A percentile compares a stretch with the other conserved stretches of the same genome.
Conservation (phyloP, 2,797 vertebrate species). For the Strix occidentalis region DNA sequence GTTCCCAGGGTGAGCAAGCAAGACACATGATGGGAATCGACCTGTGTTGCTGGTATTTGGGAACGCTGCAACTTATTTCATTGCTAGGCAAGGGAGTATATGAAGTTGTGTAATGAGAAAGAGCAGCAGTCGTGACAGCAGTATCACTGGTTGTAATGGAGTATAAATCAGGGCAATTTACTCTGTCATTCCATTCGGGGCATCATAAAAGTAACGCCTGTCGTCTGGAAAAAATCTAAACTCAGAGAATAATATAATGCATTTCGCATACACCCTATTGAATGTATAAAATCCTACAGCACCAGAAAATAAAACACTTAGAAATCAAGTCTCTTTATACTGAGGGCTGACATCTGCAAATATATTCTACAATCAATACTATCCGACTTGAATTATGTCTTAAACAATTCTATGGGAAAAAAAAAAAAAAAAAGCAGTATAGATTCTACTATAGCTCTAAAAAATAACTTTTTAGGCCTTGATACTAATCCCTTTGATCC, state of each 20-base stretch:
- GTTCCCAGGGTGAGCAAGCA: conserved; percentile 42
- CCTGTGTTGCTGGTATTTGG: not conserved
- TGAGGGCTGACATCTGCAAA: conserved; percentile 35
- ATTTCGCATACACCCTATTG: not conserved
- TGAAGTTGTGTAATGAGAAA: conserved; percentile 33
- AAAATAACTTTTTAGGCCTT: conserved; percentile 1
- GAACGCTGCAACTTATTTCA: conserved; percentile 1
- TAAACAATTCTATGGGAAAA: not conserved
- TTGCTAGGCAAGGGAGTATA: not conserved
- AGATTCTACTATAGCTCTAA: not conserved
- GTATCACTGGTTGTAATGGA: conserved; percentile 6
- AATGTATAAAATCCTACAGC: not conserved
- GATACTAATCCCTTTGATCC: conserved; percentile 56
- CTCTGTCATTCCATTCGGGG: conserved; percentile 8
- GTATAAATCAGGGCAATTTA: conserved; percentile 51
- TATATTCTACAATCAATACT: conserved; percentile 6
- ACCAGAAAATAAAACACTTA: conserved; percentile 10
- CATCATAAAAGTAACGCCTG: conserved; percentile 58
- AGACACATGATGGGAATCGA: conserved; percentile 1
- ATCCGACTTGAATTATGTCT: conserved; percentile 11
- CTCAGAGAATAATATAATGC: conserved; percentile 44
- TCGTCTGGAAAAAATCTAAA: conserved; percentile 49
- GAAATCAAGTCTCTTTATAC: not conserved
- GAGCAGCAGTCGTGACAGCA: not conserved
- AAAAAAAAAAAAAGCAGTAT: not conserved